These are phyloP conservation scores for Hemibagrus wyckioides DNA, from an alignment of 2,113 vertebrate species.

Conservation along the genomic window DNA sequence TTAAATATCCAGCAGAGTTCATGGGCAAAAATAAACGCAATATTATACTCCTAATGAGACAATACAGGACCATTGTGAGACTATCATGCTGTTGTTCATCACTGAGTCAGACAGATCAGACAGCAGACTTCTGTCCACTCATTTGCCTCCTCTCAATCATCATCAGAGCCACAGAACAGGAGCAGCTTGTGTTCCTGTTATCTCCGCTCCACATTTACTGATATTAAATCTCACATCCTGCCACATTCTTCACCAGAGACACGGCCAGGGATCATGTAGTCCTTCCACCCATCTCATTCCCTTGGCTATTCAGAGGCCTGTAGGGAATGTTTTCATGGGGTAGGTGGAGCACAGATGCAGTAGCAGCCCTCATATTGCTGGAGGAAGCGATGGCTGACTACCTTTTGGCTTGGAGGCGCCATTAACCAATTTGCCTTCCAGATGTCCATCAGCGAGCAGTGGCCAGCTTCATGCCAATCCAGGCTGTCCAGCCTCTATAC, in stretches of 20 bases:
- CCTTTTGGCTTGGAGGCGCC: conserved; percentile 66
- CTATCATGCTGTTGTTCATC: conserved; percentile 41
- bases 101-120: conserved; percentile 37
- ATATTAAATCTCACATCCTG: conserved; percentile 37
- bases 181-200: conserved; percentile 33
- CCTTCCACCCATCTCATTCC: conserved; percentile 30
- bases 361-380: conserved; percentile 56
- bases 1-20: conserved; percentile 45
- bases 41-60: conserved; percentile 35
- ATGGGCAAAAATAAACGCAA: conserved; percentile 19
- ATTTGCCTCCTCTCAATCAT: conserved; percentile 31
- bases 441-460: conserved; percentile 61
- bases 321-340: conserved; percentile 55
- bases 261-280: conserved; percentile 35
- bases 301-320: conserved; percentile 43
- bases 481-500: conserved; percentile 51
- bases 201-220: conserved; percentile 19
- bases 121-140: conserved; percentile 37
- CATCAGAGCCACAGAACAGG: conserved; percentile 14
- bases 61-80: conserved; percentile 30
- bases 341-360: conserved; percentile 60
- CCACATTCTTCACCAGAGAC: conserved; percentile 20
- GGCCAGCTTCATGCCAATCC: conserved; percentile 59
- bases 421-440: conserved; percentile 69
- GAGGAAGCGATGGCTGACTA: conserved; percentile 65